Percentiles rank a stretch among this genome's conserved stretches.
phyloP scores from a whole-genome alignment of 2,113 vertebrate genomes.

The Rhadina sibilatrix region DNA sequence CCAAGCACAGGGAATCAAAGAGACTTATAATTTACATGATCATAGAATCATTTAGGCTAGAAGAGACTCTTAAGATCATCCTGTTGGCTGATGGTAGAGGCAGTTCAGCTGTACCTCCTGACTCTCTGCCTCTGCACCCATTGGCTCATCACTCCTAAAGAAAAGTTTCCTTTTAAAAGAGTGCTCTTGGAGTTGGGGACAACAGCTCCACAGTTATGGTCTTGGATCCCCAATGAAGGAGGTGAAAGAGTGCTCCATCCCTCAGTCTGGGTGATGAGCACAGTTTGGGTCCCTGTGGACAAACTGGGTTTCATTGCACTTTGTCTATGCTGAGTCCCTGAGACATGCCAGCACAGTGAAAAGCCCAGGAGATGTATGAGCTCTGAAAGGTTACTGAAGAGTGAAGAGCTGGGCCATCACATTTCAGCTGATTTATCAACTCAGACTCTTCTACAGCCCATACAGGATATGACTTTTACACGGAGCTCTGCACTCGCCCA shows the following conservation, averaged over 20 bases:
- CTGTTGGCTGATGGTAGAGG: neutral
- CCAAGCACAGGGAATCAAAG: neutral
- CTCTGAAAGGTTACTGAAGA: neutral
- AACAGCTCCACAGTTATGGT: neutral
- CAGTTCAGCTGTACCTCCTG: neutral
- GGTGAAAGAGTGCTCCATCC: neutral
- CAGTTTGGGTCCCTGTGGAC: neutral
- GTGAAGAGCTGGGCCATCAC: neutral
- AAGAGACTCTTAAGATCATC: neutral
- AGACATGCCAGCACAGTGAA: neutral
- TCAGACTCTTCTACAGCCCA: neutral
- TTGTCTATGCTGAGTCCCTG: neutral
- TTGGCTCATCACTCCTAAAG: neutral
- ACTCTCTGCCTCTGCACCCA: neutral
- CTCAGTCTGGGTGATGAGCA: neutral
- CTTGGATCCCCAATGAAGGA: neutral
- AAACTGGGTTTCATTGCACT: neutral
- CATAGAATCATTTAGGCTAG: neutral
- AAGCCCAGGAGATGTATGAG: neutral
- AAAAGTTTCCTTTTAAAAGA: neutral
- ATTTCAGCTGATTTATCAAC: neutral
- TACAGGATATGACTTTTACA: neutral
- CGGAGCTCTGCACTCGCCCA: neutral
- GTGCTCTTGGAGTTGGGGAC: neutral
- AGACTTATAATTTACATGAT: neutral